These are phyloP conservation scores for Holacanthus passer DNA, from an alignment of 2,113 vertebrate genomes.

Conservation along the genomic window DNA sequence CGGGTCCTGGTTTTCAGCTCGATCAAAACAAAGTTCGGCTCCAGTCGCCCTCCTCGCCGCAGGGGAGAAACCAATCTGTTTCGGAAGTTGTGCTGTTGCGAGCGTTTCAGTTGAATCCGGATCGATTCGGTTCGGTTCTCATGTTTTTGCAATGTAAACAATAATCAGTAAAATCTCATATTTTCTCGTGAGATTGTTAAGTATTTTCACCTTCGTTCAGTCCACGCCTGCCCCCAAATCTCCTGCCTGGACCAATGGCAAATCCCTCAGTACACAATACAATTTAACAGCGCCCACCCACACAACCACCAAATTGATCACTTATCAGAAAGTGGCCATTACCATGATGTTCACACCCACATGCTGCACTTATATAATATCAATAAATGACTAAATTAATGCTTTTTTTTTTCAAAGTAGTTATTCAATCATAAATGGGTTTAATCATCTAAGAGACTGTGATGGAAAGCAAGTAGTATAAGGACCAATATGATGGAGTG, in stretches of 20 bases:
- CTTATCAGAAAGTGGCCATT: slow-evolving; percentile 61
- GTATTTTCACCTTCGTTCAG: slow-evolving; percentile 75
- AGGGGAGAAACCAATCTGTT: slow-evolving; percentile 52
- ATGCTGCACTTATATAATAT: slow-evolving; percentile 3
- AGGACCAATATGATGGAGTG: not conserved
- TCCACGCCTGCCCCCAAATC: slow-evolving; percentile 80
- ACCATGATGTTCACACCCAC: slow-evolving; percentile 33
- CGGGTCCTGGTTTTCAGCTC: slow-evolving; percentile 64
- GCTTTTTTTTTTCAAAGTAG: not conserved
- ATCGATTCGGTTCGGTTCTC: slow-evolving; percentile 86
- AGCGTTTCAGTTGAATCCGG: slow-evolving; percentile 79
- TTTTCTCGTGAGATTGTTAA: slow-evolving; percentile 87
- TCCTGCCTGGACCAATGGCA: slow-evolving; percentile 68
- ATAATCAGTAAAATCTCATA: slow-evolving; percentile 86
- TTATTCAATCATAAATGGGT: not conserved
- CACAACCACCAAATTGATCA: slow-evolving; percentile 42
- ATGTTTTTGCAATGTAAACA: slow-evolving; percentile 88
- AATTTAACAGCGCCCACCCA: slow-evolving; percentile 65
- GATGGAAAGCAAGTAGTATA: not conserved
- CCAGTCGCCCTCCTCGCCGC: slow-evolving; percentile 56
- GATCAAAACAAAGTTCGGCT: slow-evolving; percentile 78
- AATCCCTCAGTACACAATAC: slow-evolving; percentile 61
- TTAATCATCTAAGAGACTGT: not conserved
- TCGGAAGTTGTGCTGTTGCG: slow-evolving; percentile 61
- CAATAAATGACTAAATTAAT: not conserved